phyloP scores from a whole-genome alignment of 2,113 vertebrate species.

The Phoxinus phoxinus region DNA sequence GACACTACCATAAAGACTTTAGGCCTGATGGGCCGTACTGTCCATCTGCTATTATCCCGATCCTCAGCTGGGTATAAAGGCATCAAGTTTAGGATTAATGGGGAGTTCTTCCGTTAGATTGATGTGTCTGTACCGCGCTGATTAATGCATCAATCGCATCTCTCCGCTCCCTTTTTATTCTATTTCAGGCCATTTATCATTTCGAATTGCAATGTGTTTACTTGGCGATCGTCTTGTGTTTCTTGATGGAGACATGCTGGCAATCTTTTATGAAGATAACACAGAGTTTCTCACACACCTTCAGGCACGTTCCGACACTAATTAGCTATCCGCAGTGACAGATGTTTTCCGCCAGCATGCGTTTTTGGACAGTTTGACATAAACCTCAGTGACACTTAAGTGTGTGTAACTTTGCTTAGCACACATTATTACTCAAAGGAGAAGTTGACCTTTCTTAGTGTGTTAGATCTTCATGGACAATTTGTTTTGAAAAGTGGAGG shows the following conservation, averaged over 20 bases:
- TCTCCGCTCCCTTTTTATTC: neutral
- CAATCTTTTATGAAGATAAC: conserved; percentile 16
- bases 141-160: conserved; percentile 20
- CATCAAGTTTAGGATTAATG: conserved; percentile 37
- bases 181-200: conserved; percentile 35
- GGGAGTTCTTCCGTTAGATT: conserved; percentile 34
- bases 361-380: conserved; percentile 48
- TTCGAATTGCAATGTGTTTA: conserved; percentile 30
- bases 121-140: conserved; percentile 5
- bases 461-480: neutral
- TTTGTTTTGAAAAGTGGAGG: neutral
- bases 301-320: conserved; percentile 54
- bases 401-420: conserved; percentile 27
- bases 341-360: conserved; percentile 57
- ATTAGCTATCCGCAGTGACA: conserved; percentile 54
- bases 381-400: conserved; percentile 38
- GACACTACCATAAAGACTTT: conserved; percentile 56
- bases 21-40: conserved; percentile 45
- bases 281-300: conserved; percentile 42
- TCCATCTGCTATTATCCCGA: conserved; percentile 51
- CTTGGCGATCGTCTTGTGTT: neutral
- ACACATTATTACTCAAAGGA: conserved; percentile 40
- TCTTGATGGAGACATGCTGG: conserved; percentile 20
- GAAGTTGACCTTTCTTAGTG: conserved; percentile 34
- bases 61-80: conserved; percentile 1